Conservation (phyloP, 2,113 vertebrate species). For the Nymphicus hollandicus region DNA sequence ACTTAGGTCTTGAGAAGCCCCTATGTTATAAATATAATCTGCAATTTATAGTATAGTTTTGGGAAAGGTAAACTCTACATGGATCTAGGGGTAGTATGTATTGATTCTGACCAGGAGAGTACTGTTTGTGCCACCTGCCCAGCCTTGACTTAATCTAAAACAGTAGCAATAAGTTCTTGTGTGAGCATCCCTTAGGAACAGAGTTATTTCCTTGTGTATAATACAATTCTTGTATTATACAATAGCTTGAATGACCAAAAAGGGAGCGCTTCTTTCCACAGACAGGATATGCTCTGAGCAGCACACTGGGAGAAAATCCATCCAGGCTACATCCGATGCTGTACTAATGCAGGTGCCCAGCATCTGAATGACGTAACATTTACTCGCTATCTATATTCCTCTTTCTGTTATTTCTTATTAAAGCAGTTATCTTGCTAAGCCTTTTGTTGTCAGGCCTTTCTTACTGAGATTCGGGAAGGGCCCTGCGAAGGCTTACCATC, state of each 20-base stretch:
- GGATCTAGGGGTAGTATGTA: not conserved
- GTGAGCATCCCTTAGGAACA: not conserved
- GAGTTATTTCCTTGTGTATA: not conserved
- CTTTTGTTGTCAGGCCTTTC: not conserved
- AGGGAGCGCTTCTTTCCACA: not conserved
- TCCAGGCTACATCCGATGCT: rapidly evolving
- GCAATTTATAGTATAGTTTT: not conserved
- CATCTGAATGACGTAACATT: not conserved
- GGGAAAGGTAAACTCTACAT: not conserved
- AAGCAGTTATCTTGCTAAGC: not conserved
- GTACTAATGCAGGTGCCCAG: rapidly evolving
- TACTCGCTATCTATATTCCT: not conserved
- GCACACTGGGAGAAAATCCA: not conserved
- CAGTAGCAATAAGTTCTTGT: not conserved
- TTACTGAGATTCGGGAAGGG: not conserved
- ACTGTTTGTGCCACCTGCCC: not conserved
- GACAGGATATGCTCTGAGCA: not conserved
- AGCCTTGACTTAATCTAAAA: not conserved
- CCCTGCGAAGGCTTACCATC: not conserved
- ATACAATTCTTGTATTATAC: not conserved
- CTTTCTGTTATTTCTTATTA: not conserved
- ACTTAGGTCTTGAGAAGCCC: not conserved
- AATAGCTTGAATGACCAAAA: not conserved
- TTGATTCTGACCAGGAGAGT: not conserved
- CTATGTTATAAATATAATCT: not conserved